These are phyloP conservation scores for Centropyge bicolor DNA, from an alignment of 2,797 vertebrate genomes.

Conservation along the genomic window DNA sequence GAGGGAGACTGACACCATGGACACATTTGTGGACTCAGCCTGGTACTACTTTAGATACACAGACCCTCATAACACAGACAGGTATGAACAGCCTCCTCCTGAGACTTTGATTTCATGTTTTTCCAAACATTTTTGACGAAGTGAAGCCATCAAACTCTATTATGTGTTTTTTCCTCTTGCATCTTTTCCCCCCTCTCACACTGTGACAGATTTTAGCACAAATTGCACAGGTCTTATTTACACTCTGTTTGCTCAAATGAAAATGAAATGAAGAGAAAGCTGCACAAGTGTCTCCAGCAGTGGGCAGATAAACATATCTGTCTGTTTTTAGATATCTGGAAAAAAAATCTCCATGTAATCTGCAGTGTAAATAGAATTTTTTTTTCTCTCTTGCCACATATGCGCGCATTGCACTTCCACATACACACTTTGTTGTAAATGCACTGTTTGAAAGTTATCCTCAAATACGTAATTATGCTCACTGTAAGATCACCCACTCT, in stretches of 20 bases:
- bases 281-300: conserved; percentile 7
- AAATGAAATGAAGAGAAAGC: conserved; percentile 30
- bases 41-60: conserved; percentile 98
- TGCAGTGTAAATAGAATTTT: conserved; percentile 31
- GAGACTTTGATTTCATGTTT: conserved; percentile 4
- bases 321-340: conserved; percentile 33
- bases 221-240: conserved; percentile 31
- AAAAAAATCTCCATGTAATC: conserved; percentile 11
- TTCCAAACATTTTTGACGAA: background rate
- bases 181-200: conserved; percentile 18
- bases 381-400: conserved; percentile 12
- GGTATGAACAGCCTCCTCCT: conserved; percentile 78
- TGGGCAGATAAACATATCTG: conserved; percentile 18
- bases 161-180: conserved; percentile 17
- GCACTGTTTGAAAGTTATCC: conserved; percentile 22
- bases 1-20: conserved; percentile 97
- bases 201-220: conserved; percentile 35
- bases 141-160: background rate
- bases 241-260: conserved; percentile 8
- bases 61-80: conserved; percentile 90
- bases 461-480: conserved; percentile 45
- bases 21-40: conserved; percentile 97
- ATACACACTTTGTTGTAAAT: conserved; percentile 15
- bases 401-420: conserved; percentile 11
- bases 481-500: conserved; percentile 40